A percentile compares a stretch with the other conserved stretches of the same genome.
phyloP scores from a whole-genome alignment of 2,888 invertebrate genomes.

The Entomobrya multifasciata region DNA sequence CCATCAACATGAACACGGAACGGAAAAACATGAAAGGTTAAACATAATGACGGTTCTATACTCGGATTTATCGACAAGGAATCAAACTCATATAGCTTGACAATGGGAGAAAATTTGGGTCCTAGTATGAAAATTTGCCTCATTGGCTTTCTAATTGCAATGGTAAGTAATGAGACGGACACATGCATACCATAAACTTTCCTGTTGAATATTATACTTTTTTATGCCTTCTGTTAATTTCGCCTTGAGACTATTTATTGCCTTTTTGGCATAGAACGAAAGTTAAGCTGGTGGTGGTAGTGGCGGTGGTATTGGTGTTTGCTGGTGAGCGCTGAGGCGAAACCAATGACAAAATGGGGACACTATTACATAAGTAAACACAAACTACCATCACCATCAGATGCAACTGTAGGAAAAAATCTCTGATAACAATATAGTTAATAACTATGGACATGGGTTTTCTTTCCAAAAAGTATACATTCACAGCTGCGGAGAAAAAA shows the following conservation, averaged over 20 bases:
- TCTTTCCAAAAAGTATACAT: no score
- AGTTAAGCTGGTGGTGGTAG: not conserved
- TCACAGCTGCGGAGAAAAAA: not conserved
- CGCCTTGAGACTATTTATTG: no score
- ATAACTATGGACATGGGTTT: not conserved
- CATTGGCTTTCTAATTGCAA: constrained; percentile 76
- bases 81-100: constrained; percentile 72
- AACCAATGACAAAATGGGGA: not conserved
- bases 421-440: not conserved
- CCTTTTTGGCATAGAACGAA: no score
- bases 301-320: not conserved
- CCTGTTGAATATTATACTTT: constrained; percentile 28
- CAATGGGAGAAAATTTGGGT: constrained; percentile 76
- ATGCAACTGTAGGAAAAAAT: constrained; percentile 24
- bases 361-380: not conserved
- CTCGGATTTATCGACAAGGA: constrained; percentile 76
- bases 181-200: constrained; percentile 42
- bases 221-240: not conserved
- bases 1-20: constrained; percentile 7
- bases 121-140: constrained; percentile 74
- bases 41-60: constrained; percentile 73
- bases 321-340: not conserved
- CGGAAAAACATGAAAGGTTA: constrained; percentile 63
- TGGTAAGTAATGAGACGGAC: constrained; percentile 68
- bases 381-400: not conserved